These are phyloP conservation scores for Anolis carolinensis DNA, from an alignment of 2,113 vertebrate genomes.

Conservation along the genomic window DNA sequence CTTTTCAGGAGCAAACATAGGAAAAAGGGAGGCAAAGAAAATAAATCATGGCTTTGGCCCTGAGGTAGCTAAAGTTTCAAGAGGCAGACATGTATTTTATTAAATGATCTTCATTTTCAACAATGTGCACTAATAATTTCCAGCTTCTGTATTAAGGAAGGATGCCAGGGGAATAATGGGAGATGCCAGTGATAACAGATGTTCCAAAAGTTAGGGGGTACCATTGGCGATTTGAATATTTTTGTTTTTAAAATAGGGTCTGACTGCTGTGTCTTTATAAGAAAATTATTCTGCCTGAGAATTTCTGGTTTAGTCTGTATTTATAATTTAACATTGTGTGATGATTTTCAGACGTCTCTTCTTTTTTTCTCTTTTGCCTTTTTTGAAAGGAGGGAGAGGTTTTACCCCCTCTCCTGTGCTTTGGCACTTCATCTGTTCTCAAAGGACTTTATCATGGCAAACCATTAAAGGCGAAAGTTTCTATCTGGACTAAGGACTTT, in stretches of 20 bases:
- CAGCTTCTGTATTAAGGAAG: background rate
- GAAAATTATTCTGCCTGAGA: background rate
- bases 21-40: background rate
- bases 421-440: no score
- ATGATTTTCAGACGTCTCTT: no score
- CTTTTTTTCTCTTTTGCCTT: no score
- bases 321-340: no score
- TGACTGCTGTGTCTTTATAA: background rate
- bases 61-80: conserved; percentile 19
- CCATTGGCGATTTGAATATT: background rate
- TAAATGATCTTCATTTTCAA: background rate
- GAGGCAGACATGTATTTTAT: background rate
- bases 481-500: no score
- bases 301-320: background rate
- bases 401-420: no score
- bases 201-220: background rate
- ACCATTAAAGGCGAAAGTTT: no score
- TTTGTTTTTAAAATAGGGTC: background rate
- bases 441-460: no score
- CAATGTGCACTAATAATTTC: background rate
- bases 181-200: no score
- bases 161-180: background rate
- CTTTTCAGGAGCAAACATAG: background rate
- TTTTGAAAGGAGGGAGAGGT: no score
- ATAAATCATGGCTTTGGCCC: background rate